phyloP scores from a whole-genome alignment of 1,140 invertebrate species.

The Cotesia glomerata region DNA sequence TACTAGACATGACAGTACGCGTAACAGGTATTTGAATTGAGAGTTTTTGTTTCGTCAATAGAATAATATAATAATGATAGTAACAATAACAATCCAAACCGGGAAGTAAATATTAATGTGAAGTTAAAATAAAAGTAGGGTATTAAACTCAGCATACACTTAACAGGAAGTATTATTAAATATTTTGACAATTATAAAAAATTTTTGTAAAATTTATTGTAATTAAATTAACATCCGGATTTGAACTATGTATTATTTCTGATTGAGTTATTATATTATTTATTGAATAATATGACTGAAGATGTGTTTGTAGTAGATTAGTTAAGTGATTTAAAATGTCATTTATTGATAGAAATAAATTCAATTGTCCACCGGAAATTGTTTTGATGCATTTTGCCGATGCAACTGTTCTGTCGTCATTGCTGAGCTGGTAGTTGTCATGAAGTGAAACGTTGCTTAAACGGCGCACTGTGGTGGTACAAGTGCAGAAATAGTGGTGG shows the following conservation, averaged over 20 bases:
- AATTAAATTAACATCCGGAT: too few species aligned
- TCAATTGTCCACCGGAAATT: neutral
- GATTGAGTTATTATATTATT: too few species aligned
- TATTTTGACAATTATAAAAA: too few species aligned
- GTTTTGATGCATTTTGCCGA: constrained; percentile 1
- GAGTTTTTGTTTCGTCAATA: neutral
- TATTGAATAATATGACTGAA: too few species aligned
- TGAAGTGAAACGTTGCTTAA: neutral
- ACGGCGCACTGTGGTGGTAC: too few species aligned
- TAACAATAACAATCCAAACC: constrained; percentile 1
- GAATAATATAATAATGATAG: neutral
- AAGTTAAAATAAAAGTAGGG: constrained; percentile 16
- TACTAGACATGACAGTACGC: constrained; percentile 16
- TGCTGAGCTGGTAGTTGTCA: neutral
- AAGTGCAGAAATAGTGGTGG: too few species aligned
- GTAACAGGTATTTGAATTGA: constrained; percentile 23
- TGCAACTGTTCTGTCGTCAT: neutral
- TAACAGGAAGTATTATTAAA: neutral
- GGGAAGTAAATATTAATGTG: too few species aligned
- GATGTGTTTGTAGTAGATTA: too few species aligned
- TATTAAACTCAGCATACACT: neutral
- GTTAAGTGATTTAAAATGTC: neutral
- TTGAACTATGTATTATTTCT: too few species aligned
- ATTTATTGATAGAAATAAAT: neutral
- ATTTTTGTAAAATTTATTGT: too few species aligned